Evolutionary conservation across 2,888 invertebrate species (phyloP).

Genomic region (Erebia palarica): DNA sequence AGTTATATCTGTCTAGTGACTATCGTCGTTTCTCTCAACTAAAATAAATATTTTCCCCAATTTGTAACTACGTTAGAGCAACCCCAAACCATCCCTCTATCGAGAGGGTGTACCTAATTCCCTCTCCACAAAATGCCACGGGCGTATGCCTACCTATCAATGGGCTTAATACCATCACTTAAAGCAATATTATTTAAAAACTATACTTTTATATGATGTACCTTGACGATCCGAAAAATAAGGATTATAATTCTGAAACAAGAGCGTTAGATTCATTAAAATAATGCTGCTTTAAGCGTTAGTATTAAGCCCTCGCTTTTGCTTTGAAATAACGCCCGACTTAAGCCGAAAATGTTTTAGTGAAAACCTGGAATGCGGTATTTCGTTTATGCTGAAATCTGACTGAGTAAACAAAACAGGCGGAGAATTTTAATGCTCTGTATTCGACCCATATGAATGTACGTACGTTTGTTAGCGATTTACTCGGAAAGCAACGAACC

Average conservation of each 20-base stretch:
- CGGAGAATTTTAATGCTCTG: not conserved
- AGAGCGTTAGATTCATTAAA: too few species aligned
- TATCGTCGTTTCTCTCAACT: not conserved
- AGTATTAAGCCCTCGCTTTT: not conserved
- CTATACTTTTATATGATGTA: too few species aligned
- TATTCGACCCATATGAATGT: too few species aligned
- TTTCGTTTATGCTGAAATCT: not conserved
- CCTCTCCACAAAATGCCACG: not conserved
- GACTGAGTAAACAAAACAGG: not conserved
- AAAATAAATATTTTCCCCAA: constrained; percentile 6
- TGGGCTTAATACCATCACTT: too few species aligned
- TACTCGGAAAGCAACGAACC: too few species aligned
- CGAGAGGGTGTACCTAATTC: not conserved
- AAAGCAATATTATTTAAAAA: too few species aligned
- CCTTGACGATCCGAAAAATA: too few species aligned
- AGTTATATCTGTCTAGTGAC: too few species aligned
- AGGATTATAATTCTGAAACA: too few species aligned
- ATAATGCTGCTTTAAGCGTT: too few species aligned
- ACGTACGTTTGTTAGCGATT: too few species aligned
- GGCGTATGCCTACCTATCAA: not conserved
- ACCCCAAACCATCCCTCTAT: not conserved
- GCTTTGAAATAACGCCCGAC: constrained; percentile 2
- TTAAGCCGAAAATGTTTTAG: not conserved
- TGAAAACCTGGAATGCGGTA: constrained; percentile 2
- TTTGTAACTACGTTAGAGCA: not conserved